phyloP scores from a whole-genome alignment of 23 tunicate genomes.

The Ciona savignyi region DNA sequence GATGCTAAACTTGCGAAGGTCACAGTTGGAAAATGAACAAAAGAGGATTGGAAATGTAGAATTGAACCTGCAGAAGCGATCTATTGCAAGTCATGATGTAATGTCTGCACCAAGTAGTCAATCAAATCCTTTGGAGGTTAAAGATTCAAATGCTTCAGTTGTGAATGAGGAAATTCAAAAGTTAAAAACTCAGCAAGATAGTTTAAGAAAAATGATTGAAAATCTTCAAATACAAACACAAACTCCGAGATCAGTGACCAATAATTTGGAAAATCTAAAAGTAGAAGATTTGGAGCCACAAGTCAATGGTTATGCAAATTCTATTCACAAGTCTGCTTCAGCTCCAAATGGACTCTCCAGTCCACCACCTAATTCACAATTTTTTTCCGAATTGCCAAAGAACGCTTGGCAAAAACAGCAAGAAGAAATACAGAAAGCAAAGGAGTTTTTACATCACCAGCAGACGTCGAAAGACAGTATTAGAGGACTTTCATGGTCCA shows the following conservation, averaged over 20 bases:
- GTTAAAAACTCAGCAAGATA: constrained; percentile 21
- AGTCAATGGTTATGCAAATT: neutral
- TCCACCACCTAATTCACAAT: neutral
- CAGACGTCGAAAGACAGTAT: constrained; percentile 48
- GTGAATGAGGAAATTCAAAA: constrained; percentile 29
- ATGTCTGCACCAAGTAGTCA: neutral
- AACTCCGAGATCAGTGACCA: neutral
- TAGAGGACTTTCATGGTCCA: constrained; percentile 37
- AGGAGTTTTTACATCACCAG: constrained; percentile 67
- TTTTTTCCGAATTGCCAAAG: constrained; percentile 18
- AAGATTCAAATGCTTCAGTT: neutral
- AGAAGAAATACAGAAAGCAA: constrained; percentile 44
- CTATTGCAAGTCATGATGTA: neutral
- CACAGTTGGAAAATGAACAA: constrained; percentile 31
- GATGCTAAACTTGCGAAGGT: constrained; percentile 35
- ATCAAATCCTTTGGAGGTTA: neutral
- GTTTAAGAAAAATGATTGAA: constrained; percentile 12
- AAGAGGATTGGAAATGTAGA: constrained; percentile 19
- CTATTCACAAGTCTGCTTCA: neutral
- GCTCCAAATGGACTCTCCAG: neutral
- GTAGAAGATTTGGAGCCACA: constrained; percentile 12
- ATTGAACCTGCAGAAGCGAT: constrained; percentile 3
- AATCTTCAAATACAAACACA: neutral
- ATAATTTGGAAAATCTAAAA: neutral
- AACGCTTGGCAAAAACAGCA: constrained; percentile 58